Evolutionary conservation across 30 jellyfish, hydroid and myxozoan species (phyloP).

Genomic region (Turritopsis dohrnii): DNA sequence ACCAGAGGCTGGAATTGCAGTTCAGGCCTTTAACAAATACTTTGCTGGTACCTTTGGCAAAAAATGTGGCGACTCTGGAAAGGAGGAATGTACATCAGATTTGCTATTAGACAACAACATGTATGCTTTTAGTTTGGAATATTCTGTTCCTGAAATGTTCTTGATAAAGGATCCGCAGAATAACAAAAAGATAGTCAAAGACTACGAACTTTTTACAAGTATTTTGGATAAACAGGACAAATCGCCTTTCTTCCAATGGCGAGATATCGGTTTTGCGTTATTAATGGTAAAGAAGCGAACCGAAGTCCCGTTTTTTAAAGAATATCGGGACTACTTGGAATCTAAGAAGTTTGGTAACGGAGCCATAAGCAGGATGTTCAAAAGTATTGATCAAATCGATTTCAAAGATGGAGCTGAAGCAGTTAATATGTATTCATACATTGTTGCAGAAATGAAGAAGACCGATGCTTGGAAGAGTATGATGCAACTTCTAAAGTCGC

Average conservation of each 20-base stretch:
- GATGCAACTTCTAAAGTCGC: background rate
- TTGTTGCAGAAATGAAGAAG: background rate
- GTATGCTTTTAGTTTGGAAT: constrained; percentile 34
- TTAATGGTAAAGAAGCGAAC: background rate
- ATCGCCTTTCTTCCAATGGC: background rate
- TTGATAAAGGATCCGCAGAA: background rate
- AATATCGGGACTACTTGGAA: background rate
- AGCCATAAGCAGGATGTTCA: background rate
- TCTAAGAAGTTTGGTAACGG: background rate
- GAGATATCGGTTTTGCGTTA: background rate
- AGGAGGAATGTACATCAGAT: constrained; percentile 18
- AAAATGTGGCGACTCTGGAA: background rate
- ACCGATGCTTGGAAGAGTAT: background rate
- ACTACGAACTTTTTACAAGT: background rate
- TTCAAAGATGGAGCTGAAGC: background rate
- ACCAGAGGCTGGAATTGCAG: constrained; percentile 27
- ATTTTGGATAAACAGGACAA: background rate
- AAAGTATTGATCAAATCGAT: background rate
- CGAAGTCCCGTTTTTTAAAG: background rate
- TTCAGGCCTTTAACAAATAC: constrained; percentile 6
- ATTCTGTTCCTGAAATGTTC: constrained; percentile 29
- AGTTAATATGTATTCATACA: background rate
- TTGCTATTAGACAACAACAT: constrained; percentile 31
- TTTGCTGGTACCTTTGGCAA: background rate
- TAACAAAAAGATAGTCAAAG: background rate